Percentiles rank a stretch among this genome's conserved stretches.
Conservation (phyloP, 1,140 invertebrate species). For the Propsilocerus akamusi region DNA sequence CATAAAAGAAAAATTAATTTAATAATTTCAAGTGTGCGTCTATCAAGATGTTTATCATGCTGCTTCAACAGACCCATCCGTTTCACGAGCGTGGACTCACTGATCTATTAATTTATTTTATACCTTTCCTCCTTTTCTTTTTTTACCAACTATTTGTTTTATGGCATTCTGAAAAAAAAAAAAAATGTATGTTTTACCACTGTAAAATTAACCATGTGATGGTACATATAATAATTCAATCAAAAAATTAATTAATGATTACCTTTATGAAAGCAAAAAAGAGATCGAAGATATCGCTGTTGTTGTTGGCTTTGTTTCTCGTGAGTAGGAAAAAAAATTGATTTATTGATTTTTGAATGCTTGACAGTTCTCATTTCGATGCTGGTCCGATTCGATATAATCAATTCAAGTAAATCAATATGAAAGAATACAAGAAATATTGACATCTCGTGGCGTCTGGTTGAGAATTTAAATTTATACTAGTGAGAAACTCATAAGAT, state of each 20-base stretch:
- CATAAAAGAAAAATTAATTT: neutral
- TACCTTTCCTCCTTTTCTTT: neutral
- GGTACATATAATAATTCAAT: slow-evolving; percentile 4
- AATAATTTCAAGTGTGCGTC: slow-evolving; percentile 1
- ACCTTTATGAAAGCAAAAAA: neutral
- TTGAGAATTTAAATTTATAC: too few species aligned
- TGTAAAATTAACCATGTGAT: neutral
- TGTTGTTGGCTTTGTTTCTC: too few species aligned
- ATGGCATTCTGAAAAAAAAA: neutral
- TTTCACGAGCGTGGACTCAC: neutral
- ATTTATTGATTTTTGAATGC: neutral
- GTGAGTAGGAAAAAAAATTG: too few species aligned
- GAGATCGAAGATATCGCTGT: too few species aligned
- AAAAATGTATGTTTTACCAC: neutral
- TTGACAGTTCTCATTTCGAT: too few species aligned
- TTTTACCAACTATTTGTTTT: neutral
- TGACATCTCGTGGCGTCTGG: too few species aligned
- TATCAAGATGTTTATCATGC: neutral
- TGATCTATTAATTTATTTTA: slow-evolving; percentile 3
- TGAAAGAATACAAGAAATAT: too few species aligned
- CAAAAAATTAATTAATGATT: slow-evolving; percentile 1
- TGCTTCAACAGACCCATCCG: neutral
- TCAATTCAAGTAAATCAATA: too few species aligned
- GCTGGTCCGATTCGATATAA: too few species aligned
- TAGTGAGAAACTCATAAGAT: too few species aligned